phyloP scores from a whole-genome alignment of 2,113 vertebrate species.

The Excalfactoria chinensis region DNA sequence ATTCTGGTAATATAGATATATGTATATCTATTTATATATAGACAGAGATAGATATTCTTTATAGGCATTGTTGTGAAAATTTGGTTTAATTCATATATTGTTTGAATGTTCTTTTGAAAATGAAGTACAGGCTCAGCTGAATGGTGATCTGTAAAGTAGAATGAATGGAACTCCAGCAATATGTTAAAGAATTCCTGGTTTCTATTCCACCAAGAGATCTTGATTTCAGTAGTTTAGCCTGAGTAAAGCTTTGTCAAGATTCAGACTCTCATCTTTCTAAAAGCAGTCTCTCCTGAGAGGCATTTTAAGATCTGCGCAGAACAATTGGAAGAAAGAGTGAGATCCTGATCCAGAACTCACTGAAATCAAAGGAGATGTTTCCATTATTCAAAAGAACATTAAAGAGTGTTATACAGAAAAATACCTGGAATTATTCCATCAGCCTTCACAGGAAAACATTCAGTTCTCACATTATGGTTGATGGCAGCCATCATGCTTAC shows the following conservation, averaged over 20 bases:
- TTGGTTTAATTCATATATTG: conserved; percentile 4
- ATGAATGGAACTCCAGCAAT: neutral
- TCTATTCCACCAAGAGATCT: neutral
- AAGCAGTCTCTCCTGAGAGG: neutral
- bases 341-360: conserved; percentile 35
- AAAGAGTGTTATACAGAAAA: conserved; percentile 32
- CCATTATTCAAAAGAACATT: conserved; percentile 42
- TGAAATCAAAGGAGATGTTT: conserved; percentile 42
- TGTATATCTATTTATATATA: too few species aligned
- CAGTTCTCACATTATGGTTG: conserved; percentile 2
- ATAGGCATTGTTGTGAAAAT: neutral
- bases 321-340: neutral
- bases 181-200: neutral
- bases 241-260: conserved; percentile 34
- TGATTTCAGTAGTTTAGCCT: conserved; percentile 1
- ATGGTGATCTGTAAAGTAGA: neutral
- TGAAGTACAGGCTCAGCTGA: neutral
- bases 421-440: conserved; percentile 51
- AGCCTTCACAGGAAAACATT: conserved; percentile 24
- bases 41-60: too few species aligned
- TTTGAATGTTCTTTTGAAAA: conserved; percentile 3
- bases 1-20: neutral
- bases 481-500: conserved; percentile 9
- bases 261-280: conserved; percentile 1
- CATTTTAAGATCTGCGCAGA: conserved; percentile 18